These are phyloP conservation scores for Deroptyus accipitrinus DNA, from an alignment of 2,113 vertebrate genomes.

Conservation along the genomic window DNA sequence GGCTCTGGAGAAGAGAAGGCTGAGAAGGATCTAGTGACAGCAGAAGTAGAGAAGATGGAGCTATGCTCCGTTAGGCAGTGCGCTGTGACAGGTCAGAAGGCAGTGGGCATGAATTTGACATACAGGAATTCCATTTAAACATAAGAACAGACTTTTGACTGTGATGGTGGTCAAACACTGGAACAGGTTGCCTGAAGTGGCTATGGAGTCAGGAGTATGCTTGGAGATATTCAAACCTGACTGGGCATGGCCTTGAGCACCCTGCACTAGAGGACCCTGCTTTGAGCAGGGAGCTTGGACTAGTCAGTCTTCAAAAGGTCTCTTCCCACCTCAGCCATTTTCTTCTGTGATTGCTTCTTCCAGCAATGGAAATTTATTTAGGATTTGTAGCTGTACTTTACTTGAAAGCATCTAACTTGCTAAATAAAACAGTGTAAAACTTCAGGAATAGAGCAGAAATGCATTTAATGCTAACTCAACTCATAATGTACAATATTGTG, in stretches of 20 bases:
- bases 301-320: neutral
- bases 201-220: neutral
- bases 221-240: neutral
- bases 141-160: neutral
- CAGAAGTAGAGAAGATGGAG: neutral
- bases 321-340: neutral
- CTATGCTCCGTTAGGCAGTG: neutral
- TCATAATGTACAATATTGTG: neutral
- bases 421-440: neutral
- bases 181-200: neutral
- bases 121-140: neutral
- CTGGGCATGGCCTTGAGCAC: neutral
- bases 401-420: neutral
- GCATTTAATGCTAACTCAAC: neutral
- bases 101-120: neutral
- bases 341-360: neutral
- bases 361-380: neutral
- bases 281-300: neutral
- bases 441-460: constrained; percentile 9
- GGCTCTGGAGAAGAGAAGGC: neutral
- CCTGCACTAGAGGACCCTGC: neutral
- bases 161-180: neutral
- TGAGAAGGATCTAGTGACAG: neutral
- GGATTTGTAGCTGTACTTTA: neutral
- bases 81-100: neutral